Conservation (phyloP, 2,888 invertebrate genomes). For the Monopis laevigella region DNA sequence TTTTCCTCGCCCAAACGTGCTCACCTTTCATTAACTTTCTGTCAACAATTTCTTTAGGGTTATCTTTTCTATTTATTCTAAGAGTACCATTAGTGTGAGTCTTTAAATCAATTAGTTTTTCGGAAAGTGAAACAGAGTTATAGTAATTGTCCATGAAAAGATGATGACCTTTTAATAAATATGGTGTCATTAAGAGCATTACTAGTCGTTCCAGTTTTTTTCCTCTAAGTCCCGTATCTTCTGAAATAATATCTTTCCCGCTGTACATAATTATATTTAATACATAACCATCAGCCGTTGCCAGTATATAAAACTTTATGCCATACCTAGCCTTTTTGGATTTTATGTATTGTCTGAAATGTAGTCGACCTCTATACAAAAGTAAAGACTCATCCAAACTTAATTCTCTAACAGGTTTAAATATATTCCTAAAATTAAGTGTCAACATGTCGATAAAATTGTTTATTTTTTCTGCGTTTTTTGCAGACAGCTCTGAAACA, state of each 20-base stretch:
- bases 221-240: constrained; percentile 8
- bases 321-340: constrained; percentile 25
- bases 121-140: constrained; percentile 18
- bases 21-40: constrained; percentile 25
- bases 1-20: constrained; percentile 25
- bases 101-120: constrained; percentile 20
- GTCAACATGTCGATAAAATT: constrained; percentile 20
- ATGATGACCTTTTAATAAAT: constrained; percentile 21
- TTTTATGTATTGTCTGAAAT: constrained; percentile 24
- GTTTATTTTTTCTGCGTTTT: constrained; percentile 20
- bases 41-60: constrained; percentile 18
- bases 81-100: constrained; percentile 22
- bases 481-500: constrained; percentile 20
- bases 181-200: constrained; percentile 20
- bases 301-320: constrained; percentile 25
- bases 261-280: constrained; percentile 24
- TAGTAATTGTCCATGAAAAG: constrained; percentile 23
- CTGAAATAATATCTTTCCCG: constrained; percentile 19
- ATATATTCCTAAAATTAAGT: constrained; percentile 20
- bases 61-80: constrained; percentile 20
- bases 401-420: constrained; percentile 20
- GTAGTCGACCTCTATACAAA: constrained; percentile 22
- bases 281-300: constrained; percentile 25
- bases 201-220: constrained; percentile 20
- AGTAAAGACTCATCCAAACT: constrained; percentile 23